Conservation (phyloP, 2,888 invertebrate species). For the Pyrocoelia pectoralis region DNA sequence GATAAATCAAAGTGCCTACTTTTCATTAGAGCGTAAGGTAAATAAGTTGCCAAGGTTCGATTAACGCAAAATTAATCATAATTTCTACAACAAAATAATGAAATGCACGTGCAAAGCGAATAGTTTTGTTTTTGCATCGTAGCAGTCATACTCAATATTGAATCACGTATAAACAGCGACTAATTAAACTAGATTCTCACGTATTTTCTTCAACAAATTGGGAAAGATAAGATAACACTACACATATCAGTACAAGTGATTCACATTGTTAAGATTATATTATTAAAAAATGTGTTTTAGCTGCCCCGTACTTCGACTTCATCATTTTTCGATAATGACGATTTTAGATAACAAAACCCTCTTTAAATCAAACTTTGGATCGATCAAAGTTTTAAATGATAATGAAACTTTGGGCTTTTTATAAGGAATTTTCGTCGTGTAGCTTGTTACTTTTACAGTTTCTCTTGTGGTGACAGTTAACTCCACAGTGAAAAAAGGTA, state of each 20-base stretch:
- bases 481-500: background rate
- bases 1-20: too few species aligned
- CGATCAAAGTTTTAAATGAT: constrained; percentile 32
- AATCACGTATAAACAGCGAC: background rate
- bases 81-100: too few species aligned
- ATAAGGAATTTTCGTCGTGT: constrained; percentile 19
- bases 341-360: background rate
- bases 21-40: too few species aligned
- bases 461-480: background rate
- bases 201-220: too few species aligned
- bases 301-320: background rate
- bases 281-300: background rate
- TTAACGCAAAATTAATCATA: too few species aligned
- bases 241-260: background rate
- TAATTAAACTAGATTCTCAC: too few species aligned
- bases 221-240: too few species aligned
- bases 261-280: background rate
- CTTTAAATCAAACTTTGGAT: constrained; percentile 30
- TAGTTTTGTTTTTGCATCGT: too few species aligned
- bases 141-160: too few species aligned
- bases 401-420: constrained; percentile 22
- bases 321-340: background rate
- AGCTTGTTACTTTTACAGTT: constrained; percentile 10
- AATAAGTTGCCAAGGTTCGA: too few species aligned
- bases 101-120: too few species aligned